A percentile compares a stretch with the other conserved stretches of the same genome.
These are phyloP conservation scores for Tachina grossa DNA, from an alignment of 2,888 invertebrate genomes.

Conservation along the genomic window DNA sequence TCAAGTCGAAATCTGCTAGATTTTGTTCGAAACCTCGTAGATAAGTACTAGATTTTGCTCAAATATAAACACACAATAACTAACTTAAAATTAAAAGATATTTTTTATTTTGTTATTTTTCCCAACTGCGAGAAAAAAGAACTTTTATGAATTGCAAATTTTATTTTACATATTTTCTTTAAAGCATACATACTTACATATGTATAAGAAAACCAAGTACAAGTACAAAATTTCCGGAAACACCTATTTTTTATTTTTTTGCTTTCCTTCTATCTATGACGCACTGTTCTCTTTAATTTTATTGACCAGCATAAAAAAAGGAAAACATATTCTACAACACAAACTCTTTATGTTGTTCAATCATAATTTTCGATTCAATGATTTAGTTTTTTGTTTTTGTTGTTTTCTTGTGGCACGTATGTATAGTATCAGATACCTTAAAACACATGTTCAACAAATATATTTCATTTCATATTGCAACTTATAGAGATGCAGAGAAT, in stretches of 20 bases:
- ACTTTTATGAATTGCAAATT: slow-evolving; percentile 26
- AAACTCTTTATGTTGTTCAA: slow-evolving; percentile 33
- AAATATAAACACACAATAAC: too few relatives aligned
- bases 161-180: not conserved
- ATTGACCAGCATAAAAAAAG: slow-evolving; percentile 12
- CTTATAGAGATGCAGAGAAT: slow-evolving; percentile 17
- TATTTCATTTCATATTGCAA: slow-evolving; percentile 50
- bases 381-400: not conserved
- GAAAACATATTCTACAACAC: slow-evolving; percentile 6
- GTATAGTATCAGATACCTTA: slow-evolving; percentile 55
- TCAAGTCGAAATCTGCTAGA: too few relatives aligned
- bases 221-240: slow-evolving; percentile 68
- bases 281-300: slow-evolving; percentile 40
- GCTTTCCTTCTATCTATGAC: slow-evolving; percentile 13
- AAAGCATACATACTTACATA: too few relatives aligned
- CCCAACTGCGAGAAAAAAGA: not conserved
- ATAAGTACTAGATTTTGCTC: too few relatives aligned
- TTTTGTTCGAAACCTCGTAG: too few relatives aligned
- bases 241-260: slow-evolving; percentile 58
- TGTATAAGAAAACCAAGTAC: not conserved
- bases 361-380: slow-evolving; percentile 44
- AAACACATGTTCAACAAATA: slow-evolving; percentile 68
- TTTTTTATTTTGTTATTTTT: not conserved
- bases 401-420: slow-evolving; percentile 20
- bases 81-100: not conserved